Evolutionary conservation across 2,797 vertebrate genomes (phyloP), one percentile per base, ranked within the genome.

Genomic region (Phoebastria nigripes): DNA sequence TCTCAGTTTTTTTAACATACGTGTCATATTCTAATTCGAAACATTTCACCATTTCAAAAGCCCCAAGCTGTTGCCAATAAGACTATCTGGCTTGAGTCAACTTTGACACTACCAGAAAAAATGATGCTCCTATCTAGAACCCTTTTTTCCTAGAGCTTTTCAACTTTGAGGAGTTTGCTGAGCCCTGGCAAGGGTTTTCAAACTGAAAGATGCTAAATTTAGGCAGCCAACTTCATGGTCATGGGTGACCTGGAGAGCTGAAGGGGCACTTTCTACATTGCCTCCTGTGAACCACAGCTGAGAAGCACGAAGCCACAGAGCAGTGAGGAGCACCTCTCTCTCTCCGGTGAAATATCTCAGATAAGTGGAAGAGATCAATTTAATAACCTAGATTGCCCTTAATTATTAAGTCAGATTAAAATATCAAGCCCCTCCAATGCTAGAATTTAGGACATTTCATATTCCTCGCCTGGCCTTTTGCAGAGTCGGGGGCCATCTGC

Each of bases 361-460:
- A 92, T 91, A 96, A 97, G 87, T 94, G 74, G 90, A 96, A 97
- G 92, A 97, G 96, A 95, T 96, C 71, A 96, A 94, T 98, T 95
- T 97, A 96, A 97, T 97, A 96, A 96, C 97, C 94, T 95, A 96
- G 93, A 95, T 96, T 97, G 93, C 82, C 94, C 95, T 95, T 71
- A 82, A 97, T 84, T 95, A 83, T 93, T 95, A 96, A 95, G 66
- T 90, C 92, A 97, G 92, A 95, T 95, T 94, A 96, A 97, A 96
- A 96, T 61, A 66, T 71, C 82, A 83, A 86, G 58, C 87, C 69
- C 76, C 59, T 94, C 76, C 92, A 78, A 86, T 16, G 6, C 44
- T 35, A 76, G 87, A 94, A 95, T 93, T 96, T 47, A 94, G 94
- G 87, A 79, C 91, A 89, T 70, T 93, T 94, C 6, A 1, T 72